These are phyloP conservation scores for Homarus americanus DNA, from an alignment of 1,140 invertebrate species.

Conservation along the genomic window DNA sequence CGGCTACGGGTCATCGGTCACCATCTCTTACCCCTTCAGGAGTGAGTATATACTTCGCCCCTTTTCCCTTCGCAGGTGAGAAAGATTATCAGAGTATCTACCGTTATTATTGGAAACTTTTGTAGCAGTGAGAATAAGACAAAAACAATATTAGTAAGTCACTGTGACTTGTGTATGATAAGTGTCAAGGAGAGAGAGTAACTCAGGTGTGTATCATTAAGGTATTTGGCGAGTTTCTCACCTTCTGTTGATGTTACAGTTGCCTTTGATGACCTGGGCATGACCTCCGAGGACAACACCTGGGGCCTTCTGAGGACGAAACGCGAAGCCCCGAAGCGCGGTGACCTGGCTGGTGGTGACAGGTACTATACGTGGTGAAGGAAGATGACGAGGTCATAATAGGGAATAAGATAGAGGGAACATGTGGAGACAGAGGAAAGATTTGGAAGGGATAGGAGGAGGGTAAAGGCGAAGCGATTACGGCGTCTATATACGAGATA, in stretches of 20 bases:
- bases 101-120: too few relatives aligned
- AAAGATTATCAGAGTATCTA: too few relatives aligned
- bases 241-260: neutral
- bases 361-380: neutral
- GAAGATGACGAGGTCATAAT: neutral
- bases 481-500: too few relatives aligned
- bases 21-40: slow-evolving; percentile 10
- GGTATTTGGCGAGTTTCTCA: too few relatives aligned
- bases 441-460: neutral
- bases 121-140: too few relatives aligned
- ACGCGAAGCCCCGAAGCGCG: neutral
- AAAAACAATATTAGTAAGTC: too few relatives aligned
- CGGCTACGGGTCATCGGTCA: neutral
- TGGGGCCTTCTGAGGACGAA: neutral
- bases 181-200: too few relatives aligned
- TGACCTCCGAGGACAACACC: slow-evolving; percentile 11
- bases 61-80: too few relatives aligned
- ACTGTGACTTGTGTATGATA: too few relatives aligned
- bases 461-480: neutral
- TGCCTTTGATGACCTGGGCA: neutral
- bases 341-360: slow-evolving; percentile 23
- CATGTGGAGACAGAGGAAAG: neutral
- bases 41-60: slow-evolving; percentile 7
- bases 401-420: neutral
- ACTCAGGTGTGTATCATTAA: too few relatives aligned